Percentiles rank a stretch among this genome's conserved stretches.
Evolutionary conservation across 2,113 vertebrate genomes (phyloP).

Genomic region (Leptosomus discolor): DNA sequence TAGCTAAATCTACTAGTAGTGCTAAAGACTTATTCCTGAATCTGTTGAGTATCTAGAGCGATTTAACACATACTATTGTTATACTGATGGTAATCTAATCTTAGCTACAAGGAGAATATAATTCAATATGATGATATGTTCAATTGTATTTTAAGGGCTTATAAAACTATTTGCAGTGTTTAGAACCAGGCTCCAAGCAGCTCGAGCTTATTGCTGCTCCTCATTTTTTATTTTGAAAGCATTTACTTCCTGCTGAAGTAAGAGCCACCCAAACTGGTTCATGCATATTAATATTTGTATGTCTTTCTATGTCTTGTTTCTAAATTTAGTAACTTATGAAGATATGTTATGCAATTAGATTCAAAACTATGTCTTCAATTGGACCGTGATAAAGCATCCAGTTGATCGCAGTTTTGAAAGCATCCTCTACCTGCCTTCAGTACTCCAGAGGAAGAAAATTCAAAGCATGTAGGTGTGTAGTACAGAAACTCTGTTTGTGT

Average conservation of each 20-base stretch:
- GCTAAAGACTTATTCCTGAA: not conserved
- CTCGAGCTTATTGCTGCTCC: not conserved
- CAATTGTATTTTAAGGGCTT: not conserved
- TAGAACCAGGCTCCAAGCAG: not conserved
- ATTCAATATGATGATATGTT: not conserved
- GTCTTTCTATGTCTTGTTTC: not conserved
- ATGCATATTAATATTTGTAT: not conserved
- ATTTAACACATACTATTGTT: not conserved
- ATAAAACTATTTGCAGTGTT: not conserved
- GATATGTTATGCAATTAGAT: not conserved
- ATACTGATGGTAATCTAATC: not conserved
- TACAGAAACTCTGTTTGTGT: not conserved
- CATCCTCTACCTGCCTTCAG: not conserved
- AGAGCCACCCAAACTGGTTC: not conserved
- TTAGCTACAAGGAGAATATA: not conserved
- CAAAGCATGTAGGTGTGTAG: not conserved
- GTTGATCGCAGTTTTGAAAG: not conserved
- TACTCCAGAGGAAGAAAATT: not conserved
- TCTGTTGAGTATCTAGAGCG: not conserved
- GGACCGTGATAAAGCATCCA: not conserved
- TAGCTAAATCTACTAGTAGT: not conserved
- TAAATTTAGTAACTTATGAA: not conserved
- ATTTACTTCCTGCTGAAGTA: not conserved
- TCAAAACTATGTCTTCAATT: not conserved
- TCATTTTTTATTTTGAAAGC: not conserved